These are phyloP conservation scores for Malurus elegans DNA, from an alignment of 2,113 vertebrate genomes.

Conservation along the genomic window DNA sequence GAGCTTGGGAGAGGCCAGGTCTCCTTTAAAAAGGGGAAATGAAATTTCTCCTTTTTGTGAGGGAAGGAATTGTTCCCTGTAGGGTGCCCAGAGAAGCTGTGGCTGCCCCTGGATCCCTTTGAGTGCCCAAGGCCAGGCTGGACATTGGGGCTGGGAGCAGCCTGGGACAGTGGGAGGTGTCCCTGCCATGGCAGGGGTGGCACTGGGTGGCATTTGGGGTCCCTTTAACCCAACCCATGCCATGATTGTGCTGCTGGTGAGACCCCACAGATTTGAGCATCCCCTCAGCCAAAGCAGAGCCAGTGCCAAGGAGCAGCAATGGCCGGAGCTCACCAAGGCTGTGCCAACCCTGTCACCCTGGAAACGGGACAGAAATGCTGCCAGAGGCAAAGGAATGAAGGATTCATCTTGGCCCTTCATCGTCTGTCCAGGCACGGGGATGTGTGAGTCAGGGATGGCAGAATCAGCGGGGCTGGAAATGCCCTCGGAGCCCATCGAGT, in stretches of 20 bases:
- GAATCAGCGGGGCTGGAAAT: not conserved
- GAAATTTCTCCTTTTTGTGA: too few species aligned
- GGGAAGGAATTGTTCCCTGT: not conserved
- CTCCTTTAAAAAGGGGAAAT: not conserved
- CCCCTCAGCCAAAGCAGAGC: not conserved
- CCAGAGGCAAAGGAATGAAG: not conserved
- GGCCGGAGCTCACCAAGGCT: not conserved
- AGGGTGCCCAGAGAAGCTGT: not conserved
- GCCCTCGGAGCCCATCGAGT: not conserved
- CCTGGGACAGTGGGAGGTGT: not conserved
- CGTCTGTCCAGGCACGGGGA: too few species aligned
- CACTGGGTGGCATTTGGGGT: accelerated
- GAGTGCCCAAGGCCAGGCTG: not conserved
- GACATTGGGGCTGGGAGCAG: not conserved
- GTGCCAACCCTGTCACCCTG: not conserved
- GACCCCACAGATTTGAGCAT: not conserved
- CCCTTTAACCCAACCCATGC: accelerated
- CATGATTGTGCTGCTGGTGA: not conserved
- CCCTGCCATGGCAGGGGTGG: not conserved
- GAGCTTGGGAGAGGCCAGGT: not conserved
- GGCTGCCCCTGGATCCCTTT: not conserved
- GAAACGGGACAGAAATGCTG: not conserved
- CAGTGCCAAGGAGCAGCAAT: accelerated
- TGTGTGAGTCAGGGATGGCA: not conserved
- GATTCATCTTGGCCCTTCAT: not conserved